A percentile compares a stretch with the other conserved stretches of the same genome.
phyloP scores from a whole-genome alignment of 2,888 invertebrate genomes.

The Capitulum mitella region DNA sequence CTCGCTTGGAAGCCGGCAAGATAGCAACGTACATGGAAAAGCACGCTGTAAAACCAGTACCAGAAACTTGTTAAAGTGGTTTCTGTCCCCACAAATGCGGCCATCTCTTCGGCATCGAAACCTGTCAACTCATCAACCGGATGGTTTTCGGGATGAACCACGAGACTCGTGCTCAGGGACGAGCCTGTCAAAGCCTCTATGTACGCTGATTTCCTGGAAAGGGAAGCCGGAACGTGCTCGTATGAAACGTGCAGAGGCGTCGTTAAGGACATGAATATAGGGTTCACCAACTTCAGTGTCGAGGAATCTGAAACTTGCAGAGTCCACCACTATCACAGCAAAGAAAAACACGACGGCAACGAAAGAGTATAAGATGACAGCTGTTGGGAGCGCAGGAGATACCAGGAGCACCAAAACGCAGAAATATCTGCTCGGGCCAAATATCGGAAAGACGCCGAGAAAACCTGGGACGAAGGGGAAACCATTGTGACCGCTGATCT shows the following conservation, averaged over 20 bases:
- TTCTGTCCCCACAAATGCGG: too few relatives aligned
- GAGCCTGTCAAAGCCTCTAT: too few relatives aligned
- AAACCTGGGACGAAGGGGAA: not conserved
- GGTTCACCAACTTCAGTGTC: not conserved
- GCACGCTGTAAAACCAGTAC: too few relatives aligned
- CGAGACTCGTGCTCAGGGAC: too few relatives aligned
- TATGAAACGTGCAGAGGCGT: not conserved
- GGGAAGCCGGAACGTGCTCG: not conserved
- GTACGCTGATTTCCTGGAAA: not conserved
- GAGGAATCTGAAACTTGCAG: too few relatives aligned
- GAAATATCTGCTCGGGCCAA: not conserved
- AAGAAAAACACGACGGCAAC: not conserved
- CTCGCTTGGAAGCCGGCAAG: too few relatives aligned
- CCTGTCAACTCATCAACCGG: too few relatives aligned
- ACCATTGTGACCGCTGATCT: not conserved
- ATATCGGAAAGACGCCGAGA: not conserved
- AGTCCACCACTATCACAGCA: not conserved
- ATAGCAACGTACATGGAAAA: too few relatives aligned
- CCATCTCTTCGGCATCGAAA: too few relatives aligned
- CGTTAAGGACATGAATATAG: not conserved
- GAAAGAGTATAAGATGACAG: not conserved
- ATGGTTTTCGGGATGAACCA: too few relatives aligned
- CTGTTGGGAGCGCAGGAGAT: not conserved
- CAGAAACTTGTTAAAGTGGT: too few relatives aligned
- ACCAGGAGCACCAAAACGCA: not conserved